Base-by-base conservation (phyloP, 2,888 invertebrate genomes). In the Smittia aterrima region DNA sequence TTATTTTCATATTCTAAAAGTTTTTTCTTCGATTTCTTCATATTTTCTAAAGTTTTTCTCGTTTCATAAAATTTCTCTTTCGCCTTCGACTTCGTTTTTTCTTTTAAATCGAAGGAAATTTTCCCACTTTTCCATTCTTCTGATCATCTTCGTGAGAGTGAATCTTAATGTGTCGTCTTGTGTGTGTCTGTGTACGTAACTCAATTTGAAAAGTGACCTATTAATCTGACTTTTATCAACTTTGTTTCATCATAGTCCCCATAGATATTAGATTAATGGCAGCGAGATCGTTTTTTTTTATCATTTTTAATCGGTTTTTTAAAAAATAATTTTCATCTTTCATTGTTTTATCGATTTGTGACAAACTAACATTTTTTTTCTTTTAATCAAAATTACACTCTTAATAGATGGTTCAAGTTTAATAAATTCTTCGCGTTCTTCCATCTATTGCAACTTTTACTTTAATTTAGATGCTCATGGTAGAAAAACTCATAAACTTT, bases 311-410 rank as follows among this genome's bases (percentile, higher is more conserved):
- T 32, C 32, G 47, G n/a, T 58, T 58, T 58, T 47, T 22, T 58
- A 20, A 58, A 58, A 58, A 58, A 58, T 58, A 58, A 16, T 47
- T 47, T 47, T 47, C 58, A n/a, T 58, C 18, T 58, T 47, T 58
- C 58, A 18, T 58, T 58, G 58, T 64, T 64, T 64, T 25, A 64
- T 64, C n/a, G n/a, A 27, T 64, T 58, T 58, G 58, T 58, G 58
- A 58, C 58, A 58, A 58, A 58, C 64, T 64, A 22, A 24, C 27
- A 27, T 24, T 64, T 27, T 58, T 18, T 18, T 22, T n/a, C n/a
- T n/a, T 58, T 20, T 64, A 64, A 64, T 27, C 27, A 64, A 64
- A 64, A 64, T 13, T 64, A 27, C 25, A 27, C 25, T 13, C 27
- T 25, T 64, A 64, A 27, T 64, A 25, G 64, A 64, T 64, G 64